Evolutionary conservation across 2,888 invertebrate genomes (phyloP), one percentile per base, ranked within the genome.

Genomic region (Eurois occulta): DNA sequence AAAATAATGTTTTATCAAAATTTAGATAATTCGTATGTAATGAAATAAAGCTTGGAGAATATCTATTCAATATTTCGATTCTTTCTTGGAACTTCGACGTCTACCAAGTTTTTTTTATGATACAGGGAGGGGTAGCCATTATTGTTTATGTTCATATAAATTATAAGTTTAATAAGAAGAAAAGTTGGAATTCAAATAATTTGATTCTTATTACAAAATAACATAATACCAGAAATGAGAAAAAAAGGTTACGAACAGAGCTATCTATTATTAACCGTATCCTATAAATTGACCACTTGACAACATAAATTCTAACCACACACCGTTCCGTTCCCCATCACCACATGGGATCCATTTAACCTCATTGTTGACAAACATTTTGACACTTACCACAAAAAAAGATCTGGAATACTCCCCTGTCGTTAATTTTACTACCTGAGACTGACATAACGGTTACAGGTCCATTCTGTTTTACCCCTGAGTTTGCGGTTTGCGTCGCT

Each of bases 321-420:
- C 46, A 72, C 48, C 28, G 35, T 72, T 62, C 16, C 38, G n/a
- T 32, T 66, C 55, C 13, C 35, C 43, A 64, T 32, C 32, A 52
- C 76, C 85, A 70, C 81, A 62, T 78, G 81, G 55, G 71, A 62
- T 62, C 65, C 11, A 76, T 66, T 58, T 48, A 64, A 71, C 58
- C 76, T 72, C 69, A 35, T 72, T 85, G 70, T 76, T 81, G 76
- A 81, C 62, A 83, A 84, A 75, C 83, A 82, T 73, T 72, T 38
- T 66, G 78, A 78, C 78, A 67, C n/a, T 28, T 8, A 5, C 28
- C 52, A 71, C 71, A 85, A 81, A 85, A 43, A 43, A 71, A 58
- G 2, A 8, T 18, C 21, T 35, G 13, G 24, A 71, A 70, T 35
- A 60, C 74, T 62, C 62, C 64, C 69, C 64, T 64, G 32, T 24